phyloP scores from a whole-genome alignment of 1,140 invertebrate genomes.

The Hetaerina americana region DNA sequence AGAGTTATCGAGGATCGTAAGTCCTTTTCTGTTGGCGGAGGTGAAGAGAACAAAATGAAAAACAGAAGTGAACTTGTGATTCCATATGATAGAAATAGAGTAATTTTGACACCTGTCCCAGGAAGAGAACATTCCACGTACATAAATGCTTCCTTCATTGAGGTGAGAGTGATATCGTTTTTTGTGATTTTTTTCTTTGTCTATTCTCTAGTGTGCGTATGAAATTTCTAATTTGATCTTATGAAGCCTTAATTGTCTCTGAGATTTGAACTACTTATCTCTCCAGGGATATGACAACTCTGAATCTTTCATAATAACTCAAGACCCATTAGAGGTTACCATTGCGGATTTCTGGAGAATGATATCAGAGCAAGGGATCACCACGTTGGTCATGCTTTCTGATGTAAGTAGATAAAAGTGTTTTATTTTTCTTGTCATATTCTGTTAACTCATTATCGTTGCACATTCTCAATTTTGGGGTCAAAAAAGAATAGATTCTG shows the following conservation, averaged over 20 bases:
- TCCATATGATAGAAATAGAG: conserved; percentile 83
- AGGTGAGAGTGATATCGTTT: conserved; percentile 37
- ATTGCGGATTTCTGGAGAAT: conserved; percentile 93
- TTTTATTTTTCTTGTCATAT: background rate
- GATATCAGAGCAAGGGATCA: conserved; percentile 84
- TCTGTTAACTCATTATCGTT: conserved; percentile 5
- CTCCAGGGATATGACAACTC: conserved; percentile 72
- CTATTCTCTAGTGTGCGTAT: background rate
- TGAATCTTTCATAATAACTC: conserved; percentile 88
- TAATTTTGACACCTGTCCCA: conserved; percentile 69
- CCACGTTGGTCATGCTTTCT: conserved; percentile 88
- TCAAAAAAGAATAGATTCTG: background rate
- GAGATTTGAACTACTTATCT: background rate
- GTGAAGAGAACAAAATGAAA: conserved; percentile 73
- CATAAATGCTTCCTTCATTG: conserved; percentile 94
- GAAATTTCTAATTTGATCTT: background rate
- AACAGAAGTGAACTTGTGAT: conserved; percentile 78
- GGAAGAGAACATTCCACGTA: conserved; percentile 83
- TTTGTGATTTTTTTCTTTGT: background rate
- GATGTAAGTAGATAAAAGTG: conserved; percentile 53
- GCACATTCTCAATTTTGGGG: background rate
- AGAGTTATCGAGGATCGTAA: conserved; percentile 69
- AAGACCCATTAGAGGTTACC: conserved; percentile 83
- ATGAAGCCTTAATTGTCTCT: background rate
- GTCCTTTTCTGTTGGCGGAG: conserved; percentile 62